Evolutionary conservation across 1,140 invertebrate genomes (phyloP).

Genomic region (Brachionus rubens): DNA sequence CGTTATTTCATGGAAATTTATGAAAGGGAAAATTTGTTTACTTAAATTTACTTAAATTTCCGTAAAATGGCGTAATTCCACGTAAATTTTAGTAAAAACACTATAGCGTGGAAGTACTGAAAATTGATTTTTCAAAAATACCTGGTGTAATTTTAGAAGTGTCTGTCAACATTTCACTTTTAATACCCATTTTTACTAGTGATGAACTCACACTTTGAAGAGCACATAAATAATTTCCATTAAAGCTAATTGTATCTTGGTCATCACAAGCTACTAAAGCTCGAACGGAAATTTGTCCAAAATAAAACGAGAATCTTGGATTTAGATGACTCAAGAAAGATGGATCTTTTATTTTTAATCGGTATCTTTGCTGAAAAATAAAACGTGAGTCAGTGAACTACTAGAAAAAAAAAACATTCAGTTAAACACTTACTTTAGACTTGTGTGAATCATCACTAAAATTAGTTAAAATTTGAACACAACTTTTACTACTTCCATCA

Average conservation of each 20-base stretch:
- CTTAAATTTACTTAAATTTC: no score
- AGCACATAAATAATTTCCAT: background rate
- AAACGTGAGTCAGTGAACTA: background rate
- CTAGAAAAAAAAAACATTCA: background rate
- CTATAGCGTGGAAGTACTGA: no score
- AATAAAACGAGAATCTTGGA: background rate
- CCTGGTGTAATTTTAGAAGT: background rate
- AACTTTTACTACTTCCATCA: background rate
- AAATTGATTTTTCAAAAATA: background rate
- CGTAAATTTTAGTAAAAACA: no score
- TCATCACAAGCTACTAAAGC: background rate
- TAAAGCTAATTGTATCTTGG: background rate
- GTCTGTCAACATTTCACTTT: background rate
- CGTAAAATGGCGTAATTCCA: no score
- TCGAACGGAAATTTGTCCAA: background rate
- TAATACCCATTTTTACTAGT: background rate
- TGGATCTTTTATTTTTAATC: conserved; percentile 28
- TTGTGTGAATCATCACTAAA: background rate
- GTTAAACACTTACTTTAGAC: background rate
- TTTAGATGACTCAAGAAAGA: background rate
- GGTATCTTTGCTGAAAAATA: background rate
- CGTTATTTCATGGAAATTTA: no score
- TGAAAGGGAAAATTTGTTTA: no score
- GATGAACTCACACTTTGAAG: background rate
- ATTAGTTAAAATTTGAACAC: conserved; percentile 2